Percentiles rank a stretch among this genome's conserved stretches.
These are phyloP conservation scores for Alosa sapidissima DNA, from an alignment of 2,797 vertebrate species.

Conservation along the genomic window DNA sequence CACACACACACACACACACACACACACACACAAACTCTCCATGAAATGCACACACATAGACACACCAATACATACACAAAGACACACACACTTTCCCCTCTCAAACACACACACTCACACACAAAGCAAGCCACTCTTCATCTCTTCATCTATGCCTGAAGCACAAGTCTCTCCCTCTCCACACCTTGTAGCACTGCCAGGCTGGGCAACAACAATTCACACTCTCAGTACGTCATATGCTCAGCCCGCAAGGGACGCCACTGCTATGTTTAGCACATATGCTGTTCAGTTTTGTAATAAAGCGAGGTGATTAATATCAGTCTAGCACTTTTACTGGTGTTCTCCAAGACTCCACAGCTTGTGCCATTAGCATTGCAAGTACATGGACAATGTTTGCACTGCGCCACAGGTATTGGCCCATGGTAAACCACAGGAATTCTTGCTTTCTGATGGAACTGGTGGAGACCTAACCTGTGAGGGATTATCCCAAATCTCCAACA, in stretches of 20 bases:
- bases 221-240: slow-evolving; percentile 30
- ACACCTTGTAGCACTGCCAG: neutral
- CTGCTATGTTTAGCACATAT: slow-evolving; percentile 43
- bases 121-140: neutral
- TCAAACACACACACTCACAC: neutral
- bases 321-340: neutral
- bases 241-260: slow-evolving; percentile 28
- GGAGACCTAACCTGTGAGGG: neutral
- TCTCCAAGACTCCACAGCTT: neutral
- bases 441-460: neutral
- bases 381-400: neutral
- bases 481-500: slow-evolving; percentile 11
- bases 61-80: neutral
- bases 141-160: slow-evolving; percentile 3
- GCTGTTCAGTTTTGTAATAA: slow-evolving; percentile 43
- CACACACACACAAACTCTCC: neutral
- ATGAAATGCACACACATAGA: neutral
- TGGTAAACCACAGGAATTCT: neutral
- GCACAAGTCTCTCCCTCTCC: neutral
- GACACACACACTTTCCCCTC: neutral
- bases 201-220: neutral
- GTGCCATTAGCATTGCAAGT: neutral
- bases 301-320: slow-evolving; percentile 49
- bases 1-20: neutral
- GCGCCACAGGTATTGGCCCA: neutral